phyloP scores from a whole-genome alignment of 2,888 invertebrate genomes.

The Mylabris sibirica region DNA sequence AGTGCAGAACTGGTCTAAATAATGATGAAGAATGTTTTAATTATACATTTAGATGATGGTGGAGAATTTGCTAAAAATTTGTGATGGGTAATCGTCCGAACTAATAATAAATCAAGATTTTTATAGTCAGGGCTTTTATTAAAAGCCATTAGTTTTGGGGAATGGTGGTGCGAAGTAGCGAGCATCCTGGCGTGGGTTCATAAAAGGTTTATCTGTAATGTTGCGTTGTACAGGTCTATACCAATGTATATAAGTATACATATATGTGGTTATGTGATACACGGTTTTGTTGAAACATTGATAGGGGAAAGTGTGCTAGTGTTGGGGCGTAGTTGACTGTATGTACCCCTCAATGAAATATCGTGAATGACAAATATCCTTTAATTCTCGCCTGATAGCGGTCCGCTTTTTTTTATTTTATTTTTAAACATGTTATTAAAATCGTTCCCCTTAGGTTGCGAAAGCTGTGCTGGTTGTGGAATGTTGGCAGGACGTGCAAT shows the following conservation, averaged over 20 bases:
- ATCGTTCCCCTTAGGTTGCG: slow-evolving; percentile 41
- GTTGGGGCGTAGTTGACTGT: slow-evolving; percentile 12
- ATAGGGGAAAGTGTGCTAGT: slow-evolving; percentile 33
- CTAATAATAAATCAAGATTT: slow-evolving; percentile 63
- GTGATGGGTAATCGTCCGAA: slow-evolving; percentile 60
- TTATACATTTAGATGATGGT: slow-evolving; percentile 58
- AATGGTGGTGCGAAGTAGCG: slow-evolving; percentile 52
- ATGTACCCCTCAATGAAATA: slow-evolving; percentile 43
- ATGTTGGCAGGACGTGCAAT: slow-evolving; percentile 49
- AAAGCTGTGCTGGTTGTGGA: slow-evolving; percentile 42
- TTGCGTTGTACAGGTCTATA: slow-evolving; percentile 41
- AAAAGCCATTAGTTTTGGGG: slow-evolving; percentile 61
- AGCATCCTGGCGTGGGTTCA: slow-evolving; percentile 51
- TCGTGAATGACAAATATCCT: slow-evolving; percentile 53
- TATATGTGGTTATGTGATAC: slow-evolving; percentile 43
- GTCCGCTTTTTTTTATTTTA: slow-evolving; percentile 45
- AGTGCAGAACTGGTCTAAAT: slow-evolving; percentile 38
- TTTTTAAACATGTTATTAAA: slow-evolving; percentile 51
- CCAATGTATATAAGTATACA: slow-evolving; percentile 42
- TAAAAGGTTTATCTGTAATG: slow-evolving; percentile 53
- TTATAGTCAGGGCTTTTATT: slow-evolving; percentile 63
- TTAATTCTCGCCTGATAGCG: slow-evolving; percentile 47
- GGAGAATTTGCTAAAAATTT: slow-evolving; percentile 58
- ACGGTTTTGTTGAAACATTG: slow-evolving; percentile 47
- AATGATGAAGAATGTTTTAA: slow-evolving; percentile 60